Conservation (phyloP, 2,888 invertebrate genomes). For the Sinhomidia bicolor region DNA sequence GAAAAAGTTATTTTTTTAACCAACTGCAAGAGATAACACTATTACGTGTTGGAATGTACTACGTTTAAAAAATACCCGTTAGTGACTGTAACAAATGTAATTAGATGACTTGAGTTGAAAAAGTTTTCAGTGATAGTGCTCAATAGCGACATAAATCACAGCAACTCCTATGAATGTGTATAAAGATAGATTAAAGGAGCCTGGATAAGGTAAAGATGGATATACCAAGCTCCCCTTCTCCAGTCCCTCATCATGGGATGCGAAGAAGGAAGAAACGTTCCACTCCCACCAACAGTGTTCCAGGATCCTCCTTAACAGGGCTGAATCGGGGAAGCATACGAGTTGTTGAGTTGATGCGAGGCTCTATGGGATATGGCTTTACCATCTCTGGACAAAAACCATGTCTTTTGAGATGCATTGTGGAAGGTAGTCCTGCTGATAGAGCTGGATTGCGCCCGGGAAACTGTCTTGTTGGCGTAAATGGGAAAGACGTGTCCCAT, state of each 20-base stretch:
- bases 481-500: slow-evolving; percentile 94
- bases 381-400: slow-evolving; percentile 98
- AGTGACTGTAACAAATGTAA: background rate
- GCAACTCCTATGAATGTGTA: background rate
- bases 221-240: slow-evolving; percentile 76
- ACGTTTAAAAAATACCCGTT: background rate
- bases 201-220: slow-evolving; percentile 71
- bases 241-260: slow-evolving; percentile 74
- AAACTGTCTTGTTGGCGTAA: slow-evolving; percentile 95
- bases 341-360: slow-evolving; percentile 92
- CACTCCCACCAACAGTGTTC: slow-evolving; percentile 73
- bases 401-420: slow-evolving; percentile 96
- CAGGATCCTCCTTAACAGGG: slow-evolving; percentile 78
- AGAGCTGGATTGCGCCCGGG: slow-evolving; percentile 94
- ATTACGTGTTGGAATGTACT: no score
- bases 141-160: background rate
- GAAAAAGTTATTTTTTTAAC: background rate
- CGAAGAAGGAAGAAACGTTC: slow-evolving; percentile 76
- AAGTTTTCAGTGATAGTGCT: background rate
- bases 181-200: slow-evolving; percentile 8
- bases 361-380: slow-evolving; percentile 97
- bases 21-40: no score
- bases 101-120: background rate
- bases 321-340: slow-evolving; percentile 84
- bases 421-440: slow-evolving; percentile 94